A percentile compares a stretch with the other conserved stretches of the same genome.
Conservation (phyloP, 92 coral and sea anemone genomes). For the Bergia puertoricense region DNA sequence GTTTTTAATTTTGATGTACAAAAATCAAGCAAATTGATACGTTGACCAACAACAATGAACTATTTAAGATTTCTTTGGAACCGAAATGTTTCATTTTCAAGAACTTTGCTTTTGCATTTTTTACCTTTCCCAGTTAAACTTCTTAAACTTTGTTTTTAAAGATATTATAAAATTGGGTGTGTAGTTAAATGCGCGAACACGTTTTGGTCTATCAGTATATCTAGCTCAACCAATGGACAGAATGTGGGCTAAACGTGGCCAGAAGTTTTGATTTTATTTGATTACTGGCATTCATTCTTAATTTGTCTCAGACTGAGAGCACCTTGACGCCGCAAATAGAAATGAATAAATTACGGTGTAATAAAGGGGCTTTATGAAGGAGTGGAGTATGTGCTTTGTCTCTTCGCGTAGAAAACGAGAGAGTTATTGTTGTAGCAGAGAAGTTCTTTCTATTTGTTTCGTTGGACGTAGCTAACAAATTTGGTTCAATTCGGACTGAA, state of each 20-base stretch:
- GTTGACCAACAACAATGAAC: not conserved
- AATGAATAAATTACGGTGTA: not conserved
- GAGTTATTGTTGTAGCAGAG: not conserved
- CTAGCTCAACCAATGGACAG: not conserved
- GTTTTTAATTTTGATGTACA: too few species aligned
- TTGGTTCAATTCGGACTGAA: not conserved
- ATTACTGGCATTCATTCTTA: not conserved
- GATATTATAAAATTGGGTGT: too few species aligned
- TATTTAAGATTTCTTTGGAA: not conserved
- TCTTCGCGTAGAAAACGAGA: not conserved
- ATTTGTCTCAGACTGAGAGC: not conserved
- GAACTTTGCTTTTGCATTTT: too few species aligned
- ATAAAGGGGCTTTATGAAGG: not conserved
- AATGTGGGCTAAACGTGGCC: not conserved
- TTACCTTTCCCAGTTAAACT: too few species aligned
- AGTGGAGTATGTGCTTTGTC: not conserved
- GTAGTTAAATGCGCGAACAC: not conserved
- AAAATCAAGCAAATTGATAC: not conserved
- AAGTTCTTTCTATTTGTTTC: not conserved
- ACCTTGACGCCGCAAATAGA: not conserved
- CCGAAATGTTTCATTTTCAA: not conserved
- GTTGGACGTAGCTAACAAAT: not conserved
- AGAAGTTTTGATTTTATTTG: not conserved
- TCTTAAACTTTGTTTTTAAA: too few species aligned
- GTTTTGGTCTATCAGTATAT: too few species aligned